Base-by-base conservation (phyloP, 2,113 vertebrate species). In the Desmodus rotundus region DNA sequence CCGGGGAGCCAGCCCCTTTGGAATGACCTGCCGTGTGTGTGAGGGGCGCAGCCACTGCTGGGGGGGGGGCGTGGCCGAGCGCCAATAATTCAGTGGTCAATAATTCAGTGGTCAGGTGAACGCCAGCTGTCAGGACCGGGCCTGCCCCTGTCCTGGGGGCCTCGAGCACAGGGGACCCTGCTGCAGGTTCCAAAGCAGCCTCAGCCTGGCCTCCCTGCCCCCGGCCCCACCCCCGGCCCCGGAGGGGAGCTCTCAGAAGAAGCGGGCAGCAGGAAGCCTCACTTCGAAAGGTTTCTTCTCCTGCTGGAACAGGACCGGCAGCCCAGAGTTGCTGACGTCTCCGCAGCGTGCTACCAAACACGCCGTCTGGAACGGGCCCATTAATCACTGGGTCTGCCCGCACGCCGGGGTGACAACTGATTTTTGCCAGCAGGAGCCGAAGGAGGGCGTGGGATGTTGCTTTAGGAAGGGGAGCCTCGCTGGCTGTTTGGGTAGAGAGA, bases 61-160 rank as follows among this genome's bases (percentile, higher is more conserved):
- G 24, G 56, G 68, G 50, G 52, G 6, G 43, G 2, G 0, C 52
- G 36, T 45, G 10, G 47, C 80, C 0, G 14, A 43, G 50, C 7
- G 0, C 28, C 33, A n/a, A 24, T 4, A 52, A 77, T 5, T 56
- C 50, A 0, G n/a, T 31, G 65, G 12, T 47, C 33, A n/a, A 24
- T 4, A 52, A 77, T 5, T 56, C 50, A 0, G n/a, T 31, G 65
- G 12, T 47, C 26, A 0, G 4, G 0, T 5, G 4, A 33, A 56
- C 0, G 17, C 56, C 26, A 0, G n/a, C 31, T 13, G 19, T 33
- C 52, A 1, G 1, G 5, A 17, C 26, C 0, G 1, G 4, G 38
- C 61, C 74, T 67, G 36, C 61, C 54, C 14, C 0, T 0, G 0
- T 33, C 47, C 68, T 3, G 61, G 91, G 67, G 61, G 9, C 4